Conservation (phyloP, 2,797 vertebrate genomes). For the Sebastes flavidus region DNA sequence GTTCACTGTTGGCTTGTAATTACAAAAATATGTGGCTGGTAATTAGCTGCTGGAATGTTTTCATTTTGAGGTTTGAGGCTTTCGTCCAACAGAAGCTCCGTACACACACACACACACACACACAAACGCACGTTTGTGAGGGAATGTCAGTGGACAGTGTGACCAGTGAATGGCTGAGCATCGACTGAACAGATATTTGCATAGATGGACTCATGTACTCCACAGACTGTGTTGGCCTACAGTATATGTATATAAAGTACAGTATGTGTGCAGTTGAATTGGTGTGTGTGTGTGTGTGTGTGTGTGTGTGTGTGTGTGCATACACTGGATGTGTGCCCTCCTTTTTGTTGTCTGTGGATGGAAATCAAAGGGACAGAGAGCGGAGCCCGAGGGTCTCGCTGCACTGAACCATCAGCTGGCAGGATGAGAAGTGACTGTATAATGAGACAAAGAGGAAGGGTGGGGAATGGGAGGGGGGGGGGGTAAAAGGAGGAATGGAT, state of each 20-base stretch:
- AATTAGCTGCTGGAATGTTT: constrained; percentile 19
- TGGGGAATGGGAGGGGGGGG: too few relatives aligned
- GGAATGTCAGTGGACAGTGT: background rate
- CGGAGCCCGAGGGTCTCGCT: constrained; percentile 52
- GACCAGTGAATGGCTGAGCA: background rate
- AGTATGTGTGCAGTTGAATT: background rate
- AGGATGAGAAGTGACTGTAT: constrained; percentile 54
- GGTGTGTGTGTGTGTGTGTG: background rate
- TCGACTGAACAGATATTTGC: background rate
- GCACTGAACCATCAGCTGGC: constrained; percentile 74
- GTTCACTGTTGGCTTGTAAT: background rate
- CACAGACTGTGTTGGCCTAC: background rate
- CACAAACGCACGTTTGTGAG: background rate
- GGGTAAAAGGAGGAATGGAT: background rate
- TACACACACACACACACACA: background rate
- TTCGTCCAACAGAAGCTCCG: background rate
- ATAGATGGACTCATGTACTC: background rate
- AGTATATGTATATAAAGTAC: background rate
- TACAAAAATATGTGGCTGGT: constrained; percentile 20
- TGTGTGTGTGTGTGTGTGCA: too few relatives aligned
- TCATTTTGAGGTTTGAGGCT: constrained; percentile 10
- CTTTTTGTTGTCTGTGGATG: constrained; percentile 59
- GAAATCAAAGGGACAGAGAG: constrained; percentile 63
- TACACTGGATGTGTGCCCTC: constrained; percentile 42
- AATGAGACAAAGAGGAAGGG: constrained; percentile 35